phyloP scores from a whole-genome alignment of 2,113 vertebrate species.

The Pollimyrus isidori region DNA sequence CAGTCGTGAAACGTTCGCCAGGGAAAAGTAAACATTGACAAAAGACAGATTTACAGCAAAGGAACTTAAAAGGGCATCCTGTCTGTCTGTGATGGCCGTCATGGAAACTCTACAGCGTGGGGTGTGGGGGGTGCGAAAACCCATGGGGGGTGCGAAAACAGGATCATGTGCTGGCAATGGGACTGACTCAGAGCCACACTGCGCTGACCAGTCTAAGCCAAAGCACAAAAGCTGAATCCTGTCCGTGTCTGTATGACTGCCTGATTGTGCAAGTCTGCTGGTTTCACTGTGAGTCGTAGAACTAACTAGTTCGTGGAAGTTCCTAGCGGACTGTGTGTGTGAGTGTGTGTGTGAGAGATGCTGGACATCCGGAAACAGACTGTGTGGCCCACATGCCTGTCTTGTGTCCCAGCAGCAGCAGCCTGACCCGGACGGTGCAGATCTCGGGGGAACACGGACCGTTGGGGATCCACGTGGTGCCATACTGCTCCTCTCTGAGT shows the following conservation, averaged over 20 bases:
- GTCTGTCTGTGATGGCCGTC: constrained; percentile 24
- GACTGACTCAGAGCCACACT: constrained; percentile 18
- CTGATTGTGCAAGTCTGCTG: not conserved
- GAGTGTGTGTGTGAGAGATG: not conserved
- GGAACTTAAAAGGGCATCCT: constrained; percentile 15
- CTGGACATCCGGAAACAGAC: not conserved
- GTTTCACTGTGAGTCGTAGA: constrained; percentile 31
- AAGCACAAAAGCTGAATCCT: not conserved
- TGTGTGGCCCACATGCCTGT: not conserved
- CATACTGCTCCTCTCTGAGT: constrained; percentile 89
- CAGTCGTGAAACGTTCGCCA: not conserved
- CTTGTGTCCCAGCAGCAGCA: constrained; percentile 54
- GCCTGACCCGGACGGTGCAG: constrained; percentile 80
- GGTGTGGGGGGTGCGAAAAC: no score
- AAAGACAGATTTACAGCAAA: not conserved
- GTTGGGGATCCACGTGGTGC: constrained; percentile 90
- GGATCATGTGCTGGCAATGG: constrained; percentile 11
- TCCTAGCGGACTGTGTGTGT: not conserved
- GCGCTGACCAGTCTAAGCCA: constrained; percentile 20
- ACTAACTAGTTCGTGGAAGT: not conserved
- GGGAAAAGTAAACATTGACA: not conserved
- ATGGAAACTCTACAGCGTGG: constrained; percentile 27
- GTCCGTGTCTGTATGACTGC: not conserved
- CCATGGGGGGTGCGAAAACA: constrained; percentile 13
- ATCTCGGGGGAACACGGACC: constrained; percentile 87